Conservation (phyloP, 2,888 invertebrate genomes). For the Acholoe squamosa region DNA sequence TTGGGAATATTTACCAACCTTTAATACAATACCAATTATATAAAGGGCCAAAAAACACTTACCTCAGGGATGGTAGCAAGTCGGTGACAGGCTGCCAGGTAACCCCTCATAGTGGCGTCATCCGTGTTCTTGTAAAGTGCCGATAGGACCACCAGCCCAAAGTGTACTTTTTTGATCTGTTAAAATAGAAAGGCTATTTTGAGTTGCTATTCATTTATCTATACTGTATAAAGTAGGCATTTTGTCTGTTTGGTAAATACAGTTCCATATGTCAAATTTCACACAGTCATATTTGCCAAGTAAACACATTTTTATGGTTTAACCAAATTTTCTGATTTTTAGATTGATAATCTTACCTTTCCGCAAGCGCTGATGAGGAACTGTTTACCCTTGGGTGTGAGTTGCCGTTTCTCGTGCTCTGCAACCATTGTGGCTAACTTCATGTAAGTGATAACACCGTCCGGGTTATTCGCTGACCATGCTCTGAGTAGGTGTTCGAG, state of each 20-base stretch:
- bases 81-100: slow-evolving; percentile 42
- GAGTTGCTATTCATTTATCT: too few species aligned
- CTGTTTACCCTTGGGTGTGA: slow-evolving; percentile 59
- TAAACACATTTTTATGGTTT: too few species aligned
- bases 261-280: too few species aligned
- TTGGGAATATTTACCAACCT: too few species aligned
- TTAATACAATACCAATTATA: too few species aligned
- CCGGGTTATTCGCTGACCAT: slow-evolving; percentile 59
- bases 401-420: slow-evolving; percentile 59
- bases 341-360: neutral
- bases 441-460: slow-evolving; percentile 62
- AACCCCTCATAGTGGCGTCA: slow-evolving; percentile 39
- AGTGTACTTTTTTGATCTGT: slow-evolving; percentile 35
- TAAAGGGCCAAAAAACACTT: neutral
- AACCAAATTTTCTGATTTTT: too few species aligned
- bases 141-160: slow-evolving; percentile 59
- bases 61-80: slow-evolving; percentile 60
- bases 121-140: slow-evolving; percentile 58
- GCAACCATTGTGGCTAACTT: slow-evolving; percentile 63
- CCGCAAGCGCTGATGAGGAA: neutral
- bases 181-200: neutral
- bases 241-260: too few species aligned
- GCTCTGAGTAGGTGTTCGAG: slow-evolving; percentile 60
- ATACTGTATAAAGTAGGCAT: too few species aligned
- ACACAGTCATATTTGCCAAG: too few species aligned